Evolutionary conservation across 2,888 invertebrate species (phyloP).

Genomic region (Noctua janthina): DNA sequence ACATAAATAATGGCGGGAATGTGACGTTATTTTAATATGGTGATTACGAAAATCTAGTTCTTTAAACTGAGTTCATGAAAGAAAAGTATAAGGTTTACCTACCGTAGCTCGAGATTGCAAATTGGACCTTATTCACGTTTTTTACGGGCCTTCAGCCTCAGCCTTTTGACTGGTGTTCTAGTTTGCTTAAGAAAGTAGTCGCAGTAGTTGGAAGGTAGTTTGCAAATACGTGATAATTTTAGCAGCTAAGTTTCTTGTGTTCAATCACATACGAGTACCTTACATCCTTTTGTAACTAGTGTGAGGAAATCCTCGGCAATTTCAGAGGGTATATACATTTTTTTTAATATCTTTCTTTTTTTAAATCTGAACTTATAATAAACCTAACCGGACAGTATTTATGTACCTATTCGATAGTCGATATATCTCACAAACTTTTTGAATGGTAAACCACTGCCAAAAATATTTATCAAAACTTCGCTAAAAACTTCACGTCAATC

Average conservation of each 20-base stretch:
- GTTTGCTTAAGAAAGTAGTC: neutral
- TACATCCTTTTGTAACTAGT: neutral
- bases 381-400: neutral
- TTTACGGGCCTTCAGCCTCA: too few relatives aligned
- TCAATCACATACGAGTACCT: neutral
- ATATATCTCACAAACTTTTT: constrained; percentile 14
- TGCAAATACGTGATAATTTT: constrained; percentile 3
- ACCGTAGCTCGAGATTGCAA: constrained; percentile 5
- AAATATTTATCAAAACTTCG: constrained; percentile 30
- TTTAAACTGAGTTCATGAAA: constrained; percentile 24
- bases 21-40: constrained; percentile 33
- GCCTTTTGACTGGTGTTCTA: constrained; percentile 5
- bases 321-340: neutral
- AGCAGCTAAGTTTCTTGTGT: constrained; percentile 3
- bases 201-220: constrained; percentile 24
- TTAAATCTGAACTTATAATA: neutral
- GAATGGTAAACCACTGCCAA: neutral
- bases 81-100: constrained; percentile 14
- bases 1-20: constrained; percentile 16
- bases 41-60: constrained; percentile 24
- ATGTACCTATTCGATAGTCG: neutral
- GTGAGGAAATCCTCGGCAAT: neutral
- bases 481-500: constrained; percentile 52
- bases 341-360: neutral
- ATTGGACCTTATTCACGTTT: neutral